Percentiles rank a stretch among this genome's conserved stretches.
These are phyloP conservation scores for Callosobruchus maculatus DNA, from an alignment of 2,888 invertebrate genomes.

Conservation along the genomic window DNA sequence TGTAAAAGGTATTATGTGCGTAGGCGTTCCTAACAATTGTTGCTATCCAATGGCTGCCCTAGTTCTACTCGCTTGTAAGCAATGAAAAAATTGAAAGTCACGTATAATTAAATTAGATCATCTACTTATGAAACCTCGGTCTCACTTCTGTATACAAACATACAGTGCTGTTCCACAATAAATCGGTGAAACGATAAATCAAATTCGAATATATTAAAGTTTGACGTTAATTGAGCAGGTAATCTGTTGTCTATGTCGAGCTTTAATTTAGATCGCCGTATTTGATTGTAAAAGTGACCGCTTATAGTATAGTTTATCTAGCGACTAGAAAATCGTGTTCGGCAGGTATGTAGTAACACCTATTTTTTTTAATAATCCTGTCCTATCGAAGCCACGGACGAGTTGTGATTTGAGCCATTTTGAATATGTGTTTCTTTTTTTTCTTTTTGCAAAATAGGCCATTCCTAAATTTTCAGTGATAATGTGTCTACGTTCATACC, in stretches of 20 bases:
- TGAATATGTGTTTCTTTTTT: too few species aligned
- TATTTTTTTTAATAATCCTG: too few species aligned
- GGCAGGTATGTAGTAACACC: too few species aligned
- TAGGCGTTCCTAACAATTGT: too few species aligned
- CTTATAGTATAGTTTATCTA: background rate
- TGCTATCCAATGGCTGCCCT: background rate
- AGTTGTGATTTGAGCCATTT: too few species aligned
- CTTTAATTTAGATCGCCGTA: background rate
- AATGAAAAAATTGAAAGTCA: background rate
- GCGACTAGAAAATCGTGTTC: too few species aligned
- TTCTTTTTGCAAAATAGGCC: too few species aligned
- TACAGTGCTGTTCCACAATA: background rate
- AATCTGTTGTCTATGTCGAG: constrained; percentile 7
- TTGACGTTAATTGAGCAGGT: constrained; percentile 12
- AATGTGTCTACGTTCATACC: too few species aligned
- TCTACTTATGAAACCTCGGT: background rate
- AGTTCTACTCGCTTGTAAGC: background rate
- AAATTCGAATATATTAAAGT: background rate
- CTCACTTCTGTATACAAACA: background rate
- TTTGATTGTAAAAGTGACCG: background rate
- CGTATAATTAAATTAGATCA: background rate
- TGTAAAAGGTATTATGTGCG: too few species aligned
- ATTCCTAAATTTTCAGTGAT: too few species aligned
- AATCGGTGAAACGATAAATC: background rate
- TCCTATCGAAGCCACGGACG: too few species aligned